phyloP scores from a whole-genome alignment of 1,140 invertebrate genomes.

The Catajapyx aquilonaris region DNA sequence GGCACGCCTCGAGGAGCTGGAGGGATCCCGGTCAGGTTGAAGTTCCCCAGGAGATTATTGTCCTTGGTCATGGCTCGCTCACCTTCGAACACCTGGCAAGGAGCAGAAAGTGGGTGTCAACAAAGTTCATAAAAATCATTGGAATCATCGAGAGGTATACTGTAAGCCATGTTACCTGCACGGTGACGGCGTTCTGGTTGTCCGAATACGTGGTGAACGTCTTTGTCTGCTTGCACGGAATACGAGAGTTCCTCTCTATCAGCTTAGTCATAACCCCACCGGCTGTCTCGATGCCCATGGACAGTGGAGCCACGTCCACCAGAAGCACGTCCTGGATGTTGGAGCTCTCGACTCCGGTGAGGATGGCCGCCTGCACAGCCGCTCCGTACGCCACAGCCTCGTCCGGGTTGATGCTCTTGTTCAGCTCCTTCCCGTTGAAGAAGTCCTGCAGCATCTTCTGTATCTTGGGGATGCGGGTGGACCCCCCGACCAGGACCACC shows the following conservation, averaged over 20 bases:
- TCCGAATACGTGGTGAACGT: conserved; percentile 42
- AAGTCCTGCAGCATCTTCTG: no score
- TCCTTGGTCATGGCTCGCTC: conserved; percentile 58
- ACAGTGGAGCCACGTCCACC: conserved; percentile 41
- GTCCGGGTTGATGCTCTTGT: no score
- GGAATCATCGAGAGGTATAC: conserved; percentile 32
- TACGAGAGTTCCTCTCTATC: conserved; percentile 38
- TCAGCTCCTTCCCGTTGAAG: no score
- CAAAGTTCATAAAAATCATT: no score
- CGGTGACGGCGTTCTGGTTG: conserved; percentile 41
- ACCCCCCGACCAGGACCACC: no score
- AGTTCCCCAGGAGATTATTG: conserved; percentile 55
- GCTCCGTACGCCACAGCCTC: no score
- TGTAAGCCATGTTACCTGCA: no score
- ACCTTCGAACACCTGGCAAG: conserved; percentile 57
- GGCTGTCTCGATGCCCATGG: conserved; percentile 39
- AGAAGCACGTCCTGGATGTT: conserved; percentile 52
- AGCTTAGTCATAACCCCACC: conserved; percentile 42
- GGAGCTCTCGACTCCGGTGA: conserved; percentile 22
- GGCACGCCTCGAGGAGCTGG: conserved; percentile 33
- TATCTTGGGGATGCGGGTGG: conserved; percentile 43
- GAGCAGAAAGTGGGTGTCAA: conserved; percentile 51
- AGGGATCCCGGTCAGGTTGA: conserved; percentile 37
- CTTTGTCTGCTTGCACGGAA: conserved; percentile 40
- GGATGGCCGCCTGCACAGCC: no score